Evolutionary conservation across 2,113 vertebrate genomes (phyloP), one percentile per base, ranked within the genome.

Genomic region (Albula glossodonta): DNA sequence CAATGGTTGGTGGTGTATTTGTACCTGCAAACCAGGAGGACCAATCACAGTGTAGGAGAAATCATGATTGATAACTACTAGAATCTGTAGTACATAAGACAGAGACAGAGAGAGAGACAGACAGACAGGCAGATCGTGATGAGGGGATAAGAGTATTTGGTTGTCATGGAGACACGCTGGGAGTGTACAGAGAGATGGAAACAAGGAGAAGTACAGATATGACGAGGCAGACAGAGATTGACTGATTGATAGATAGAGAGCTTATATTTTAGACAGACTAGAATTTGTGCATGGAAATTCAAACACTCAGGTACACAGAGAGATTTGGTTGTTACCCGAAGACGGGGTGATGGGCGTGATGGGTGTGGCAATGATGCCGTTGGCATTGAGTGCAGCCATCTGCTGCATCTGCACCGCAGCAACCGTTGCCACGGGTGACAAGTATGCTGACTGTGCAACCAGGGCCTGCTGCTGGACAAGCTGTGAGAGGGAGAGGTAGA

Each of bases 381-480:
- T 97, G 94, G 96, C 96, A 86, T 95, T 97, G 94, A 97, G 96
- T 10, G 96, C 95, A 0, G 97, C 96, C 96, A 97, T 97, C 93
- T 97, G 97, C 93, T 97, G 97, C 96, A 97, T 97, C 95, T 98
- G 97, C 87, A 97, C 96, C 0, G 97, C 96, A 1, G 97, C 97
- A 93, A 98, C 97, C 90, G 97, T 97, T 92, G 97, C 96, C 95
- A 98, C 97, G 90, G 97, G 97, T 94, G 96, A 97, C 95, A 98
- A 96, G 96, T 98, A 97, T 91, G 97, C 96, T 88, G 96, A 97
- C 94, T 97, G 97, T 66, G 97, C 97, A 87, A 98, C 96, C 93
- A 97, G 94, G 87, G 97, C 97, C 94, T 98, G 97, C 93, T 98
- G 97, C 91, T 98, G 97, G 95, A 97, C 97, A 91, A 98, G 94